phyloP scores from a whole-genome alignment of 2,113 vertebrate species.

The Enhydra lutris region DNA sequence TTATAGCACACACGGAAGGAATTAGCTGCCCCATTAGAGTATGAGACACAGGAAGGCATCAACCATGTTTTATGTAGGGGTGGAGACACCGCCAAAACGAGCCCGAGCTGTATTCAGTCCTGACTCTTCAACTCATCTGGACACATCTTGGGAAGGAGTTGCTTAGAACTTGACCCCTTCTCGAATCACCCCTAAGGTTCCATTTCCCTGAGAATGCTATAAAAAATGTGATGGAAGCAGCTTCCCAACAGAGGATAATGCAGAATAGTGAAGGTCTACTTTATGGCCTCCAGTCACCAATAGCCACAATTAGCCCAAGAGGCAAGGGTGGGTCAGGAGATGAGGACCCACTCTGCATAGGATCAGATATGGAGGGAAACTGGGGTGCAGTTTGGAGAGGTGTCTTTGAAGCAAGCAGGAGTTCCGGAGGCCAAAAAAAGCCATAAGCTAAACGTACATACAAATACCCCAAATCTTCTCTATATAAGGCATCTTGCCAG shows the following conservation, averaged over 20 bases:
- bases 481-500: neutral
- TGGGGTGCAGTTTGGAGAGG: neutral
- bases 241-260: neutral
- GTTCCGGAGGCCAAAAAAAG: neutral
- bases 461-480: neutral
- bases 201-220: neutral
- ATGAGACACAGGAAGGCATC: neutral
- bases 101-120: neutral
- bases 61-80: too few relatives aligned
- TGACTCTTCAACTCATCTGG: neutral
- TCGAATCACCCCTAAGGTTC: neutral
- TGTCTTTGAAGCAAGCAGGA: neutral
- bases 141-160: neutral
- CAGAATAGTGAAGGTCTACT: neutral
- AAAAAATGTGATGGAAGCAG: neutral
- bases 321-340: neutral
- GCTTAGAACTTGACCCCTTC: neutral
- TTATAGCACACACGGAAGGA: neutral
- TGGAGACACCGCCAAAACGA: neutral
- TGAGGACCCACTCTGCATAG: neutral
- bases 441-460: neutral
- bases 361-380: neutral
- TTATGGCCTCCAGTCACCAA: neutral
- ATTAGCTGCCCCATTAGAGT: neutral
- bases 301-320: neutral